These are phyloP conservation scores for Pogoniulus pusillus DNA, from an alignment of 2,797 vertebrate species.

Conservation along the genomic window DNA sequence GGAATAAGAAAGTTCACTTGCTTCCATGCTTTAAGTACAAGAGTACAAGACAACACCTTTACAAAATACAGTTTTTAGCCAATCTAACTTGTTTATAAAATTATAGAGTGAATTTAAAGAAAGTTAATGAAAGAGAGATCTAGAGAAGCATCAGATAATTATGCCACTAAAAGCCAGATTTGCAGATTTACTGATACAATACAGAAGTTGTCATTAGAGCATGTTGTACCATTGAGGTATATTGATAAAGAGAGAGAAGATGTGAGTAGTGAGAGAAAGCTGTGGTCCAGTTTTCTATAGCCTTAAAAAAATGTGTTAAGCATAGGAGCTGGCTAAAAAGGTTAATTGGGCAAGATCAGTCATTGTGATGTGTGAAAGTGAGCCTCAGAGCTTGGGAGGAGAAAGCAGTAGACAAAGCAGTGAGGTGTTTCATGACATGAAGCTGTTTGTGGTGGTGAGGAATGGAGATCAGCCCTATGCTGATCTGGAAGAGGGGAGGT, in stretches of 20 bases:
- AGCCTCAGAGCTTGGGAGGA: constrained; percentile 1
- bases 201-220: background rate
- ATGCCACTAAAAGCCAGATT: background rate
- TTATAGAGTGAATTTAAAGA: background rate
- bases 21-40: background rate
- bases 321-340: background rate
- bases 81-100: background rate
- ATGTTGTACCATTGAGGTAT: background rate
- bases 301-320: background rate
- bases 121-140: background rate
- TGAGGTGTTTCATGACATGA: background rate
- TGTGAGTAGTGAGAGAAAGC: background rate
- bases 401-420: background rate
- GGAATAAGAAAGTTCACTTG: background rate
- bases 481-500: background rate
- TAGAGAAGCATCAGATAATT: background rate
- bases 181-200: background rate
- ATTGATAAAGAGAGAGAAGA: background rate
- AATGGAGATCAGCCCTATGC: background rate
- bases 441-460: background rate
- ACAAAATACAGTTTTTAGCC: background rate
- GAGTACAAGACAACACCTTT: background rate
- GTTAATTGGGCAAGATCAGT: background rate
- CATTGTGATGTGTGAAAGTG: background rate
- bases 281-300: background rate